phyloP scores from a whole-genome alignment of 2,113 vertebrate genomes.

The Apteryx owenii region DNA sequence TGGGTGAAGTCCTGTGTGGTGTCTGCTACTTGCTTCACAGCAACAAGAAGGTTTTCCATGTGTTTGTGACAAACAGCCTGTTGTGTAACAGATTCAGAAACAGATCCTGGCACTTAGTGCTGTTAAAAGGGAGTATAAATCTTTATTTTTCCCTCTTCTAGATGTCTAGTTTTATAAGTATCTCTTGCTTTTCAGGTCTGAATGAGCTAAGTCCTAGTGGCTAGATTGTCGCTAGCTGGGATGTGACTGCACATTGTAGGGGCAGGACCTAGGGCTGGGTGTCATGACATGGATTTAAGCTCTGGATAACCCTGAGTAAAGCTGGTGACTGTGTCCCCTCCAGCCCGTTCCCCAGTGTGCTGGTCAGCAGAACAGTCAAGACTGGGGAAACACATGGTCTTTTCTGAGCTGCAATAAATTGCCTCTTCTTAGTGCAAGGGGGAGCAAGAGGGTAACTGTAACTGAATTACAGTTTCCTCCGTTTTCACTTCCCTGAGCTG shows the following conservation, averaged over 20 bases:
- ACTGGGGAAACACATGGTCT: not conserved
- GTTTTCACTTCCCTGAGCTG: not conserved
- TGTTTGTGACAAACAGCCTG: not conserved
- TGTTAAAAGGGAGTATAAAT: not conserved
- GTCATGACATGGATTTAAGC: not conserved
- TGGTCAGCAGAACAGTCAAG: not conserved
- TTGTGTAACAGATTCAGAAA: not conserved
- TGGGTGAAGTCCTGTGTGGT: not conserved
- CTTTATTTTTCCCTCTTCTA: not conserved
- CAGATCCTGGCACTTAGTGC: not conserved
- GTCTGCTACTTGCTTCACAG: not conserved
- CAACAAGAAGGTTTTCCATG: not conserved
- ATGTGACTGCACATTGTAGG: not conserved
- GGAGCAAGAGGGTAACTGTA: not conserved
- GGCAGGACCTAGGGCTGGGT: not conserved
- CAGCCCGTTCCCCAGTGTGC: not conserved
- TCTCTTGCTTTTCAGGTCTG: not conserved
- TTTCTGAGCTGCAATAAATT: not conserved
- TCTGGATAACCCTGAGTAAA: not conserved
- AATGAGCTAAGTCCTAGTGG: not conserved
- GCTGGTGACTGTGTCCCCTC: not conserved
- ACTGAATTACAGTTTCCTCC: not conserved
- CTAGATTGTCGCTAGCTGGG: not conserved
- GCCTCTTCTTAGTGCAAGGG: not conserved
- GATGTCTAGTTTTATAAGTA: not conserved